Base-by-base conservation (phyloP, 2,113 vertebrate species). In the Pontoporia blainvillei region DNA sequence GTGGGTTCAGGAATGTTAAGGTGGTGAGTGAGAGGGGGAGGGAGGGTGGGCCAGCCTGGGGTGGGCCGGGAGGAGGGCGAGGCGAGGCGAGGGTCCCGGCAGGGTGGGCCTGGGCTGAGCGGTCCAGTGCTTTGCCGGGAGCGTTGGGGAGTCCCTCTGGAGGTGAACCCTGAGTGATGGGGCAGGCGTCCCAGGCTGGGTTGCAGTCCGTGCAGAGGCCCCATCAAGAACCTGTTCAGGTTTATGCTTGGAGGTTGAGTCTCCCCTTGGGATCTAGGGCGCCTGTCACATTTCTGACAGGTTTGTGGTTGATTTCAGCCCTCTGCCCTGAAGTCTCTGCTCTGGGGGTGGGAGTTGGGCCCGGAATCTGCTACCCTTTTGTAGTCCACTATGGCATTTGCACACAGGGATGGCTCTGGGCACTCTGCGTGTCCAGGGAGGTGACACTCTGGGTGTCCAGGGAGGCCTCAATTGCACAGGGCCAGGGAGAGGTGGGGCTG, bases 271-370 rank as follows among this genome's bases (percentile, higher is more conserved):
- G 57, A 20, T 15, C 57, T 18, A 3, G 6, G 31, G 31, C 54
- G 54, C 52, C 3, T 8, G 57, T 11, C 21, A 11, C 1, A 0
- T 2, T 15, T 20, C 49, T 8, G 15, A 9, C 2, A 6, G 0
- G 29, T 15, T 59, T 5, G 10, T 0, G 39, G 21, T 27, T 10
- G 0, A 2, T 15, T 46, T 44, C 90, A 17, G 41, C 21, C 25
- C 17, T 46, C 59, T 6, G 49, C 76, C n/a, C 29, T 3, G 64
- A 21, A 20, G 36, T 7, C n/a, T 6, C 64, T 20, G 4, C 12
- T 31, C 44, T 36, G 59, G 8, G 25, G 57, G 41, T 21, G 1
- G 9, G 27, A 12, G 34, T 0, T 0, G 10, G 66, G 29, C 36
- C 9, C 0, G 9, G n/a, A 57, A 3, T 18, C 54, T 10, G 3